Base-by-base conservation (phyloP, 2,888 invertebrate genomes). In the Parnassius mnemosyne region DNA sequence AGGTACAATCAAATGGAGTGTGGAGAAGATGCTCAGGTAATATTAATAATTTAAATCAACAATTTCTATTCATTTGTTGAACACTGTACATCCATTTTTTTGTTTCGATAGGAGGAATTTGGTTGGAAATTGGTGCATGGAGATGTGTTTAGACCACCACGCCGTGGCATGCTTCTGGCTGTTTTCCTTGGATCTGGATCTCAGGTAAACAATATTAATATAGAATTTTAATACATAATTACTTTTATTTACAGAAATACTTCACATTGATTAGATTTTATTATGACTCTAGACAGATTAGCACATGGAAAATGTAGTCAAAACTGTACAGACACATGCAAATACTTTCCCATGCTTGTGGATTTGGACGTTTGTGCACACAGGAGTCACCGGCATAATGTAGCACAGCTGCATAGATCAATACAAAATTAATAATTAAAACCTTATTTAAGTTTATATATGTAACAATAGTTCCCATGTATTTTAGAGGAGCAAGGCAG, bases 91-190 rank as follows among this genome's bases (percentile, higher is more conserved):
- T 11, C n/a, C 0, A 5, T 20, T 53, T 49, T 16, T 53, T 65
- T 70, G 69, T 49, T 49, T 9, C n/a, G 13, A 3, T 95, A 98
- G 93, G 98, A 98, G 87, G 98, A 98, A 85, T 97, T 97, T 75
- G 98, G 98, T 12, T 99, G 99, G 99, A 99, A 99, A 85, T 86
- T 99, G 69, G 99, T 99, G 0, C 99, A 99, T 79, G 99, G 99
- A 0, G 99, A 99, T 84, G 98, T 99, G 3, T 99, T 99, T 87
- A 92, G 99, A 47, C 99, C 99, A 9, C 99, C 99, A 1, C 93
- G 98, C 2, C 97, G 98, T 77, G 98, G 99, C 64, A 99, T 99
- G 98, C 84, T 99, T 13, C 92, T 99, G 16, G 96, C 99, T 0
- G 98, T 99, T 0, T 95, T 99, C 75, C 93, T 99, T n/a, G 99